Evolutionary conservation across 2,797 vertebrate genomes (phyloP), one percentile per base, ranked within the genome.

Genomic region (Takifugu rubripes): DNA sequence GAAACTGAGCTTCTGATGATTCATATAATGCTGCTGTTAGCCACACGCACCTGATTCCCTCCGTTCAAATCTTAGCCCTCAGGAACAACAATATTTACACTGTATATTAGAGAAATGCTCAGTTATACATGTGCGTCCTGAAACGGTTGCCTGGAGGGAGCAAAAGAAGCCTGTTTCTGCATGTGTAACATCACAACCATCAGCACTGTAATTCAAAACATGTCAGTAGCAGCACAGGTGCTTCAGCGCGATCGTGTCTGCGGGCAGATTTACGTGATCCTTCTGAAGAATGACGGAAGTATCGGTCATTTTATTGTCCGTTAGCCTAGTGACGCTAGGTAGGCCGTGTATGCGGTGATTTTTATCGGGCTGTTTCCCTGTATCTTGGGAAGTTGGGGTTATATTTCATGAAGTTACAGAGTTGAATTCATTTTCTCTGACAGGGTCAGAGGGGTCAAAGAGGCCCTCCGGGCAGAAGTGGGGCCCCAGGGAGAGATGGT

Each of bases 371-470:
- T 46, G 5, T 21, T 31, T 21, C 53, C 0, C 14, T 7, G 12
- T 40, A 26, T 49, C 12, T 7, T 42, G 14, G 11, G 6, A 48
- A 27, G 8, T 26, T 42, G 16, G 31, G 25, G 0, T 14, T 15
- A 6, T 31, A 52, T 1, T 24, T 51, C 5, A 36, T 17, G 33
- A 42, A 45, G 1, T 9, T 49, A 49, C 43, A 51, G 54, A 48
- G 9, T 12, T 11, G 36, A 0, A 48, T 54, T 15, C 59, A 6
- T 66, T 49, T 52, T 69, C 11, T 65, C 50, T 61, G 49, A 26
- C 68, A 96, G 94, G 95, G 94, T 2, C 88, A 92, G 0, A 74
- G 44, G 0, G 95, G 95, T 3, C 82, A 70, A 10, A 87, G 76
- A 56, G 95, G 94, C 24, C 53, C 79, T 33, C 81, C 86, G 0